These are phyloP conservation scores for Philaethria dido DNA, from an alignment of 2,888 invertebrate species.

Conservation along the genomic window DNA sequence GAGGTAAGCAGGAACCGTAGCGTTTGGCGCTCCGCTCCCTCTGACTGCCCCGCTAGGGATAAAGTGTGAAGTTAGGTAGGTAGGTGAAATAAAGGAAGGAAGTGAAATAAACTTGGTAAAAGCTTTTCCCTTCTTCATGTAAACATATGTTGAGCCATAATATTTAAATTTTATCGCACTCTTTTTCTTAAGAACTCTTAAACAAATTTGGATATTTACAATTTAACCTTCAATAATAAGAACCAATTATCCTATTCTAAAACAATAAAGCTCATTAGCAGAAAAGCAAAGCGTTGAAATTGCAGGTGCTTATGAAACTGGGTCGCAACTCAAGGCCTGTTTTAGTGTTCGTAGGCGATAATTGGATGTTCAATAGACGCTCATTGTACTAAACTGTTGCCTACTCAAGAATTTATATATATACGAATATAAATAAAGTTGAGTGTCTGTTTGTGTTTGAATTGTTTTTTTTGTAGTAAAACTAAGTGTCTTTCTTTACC, in stretches of 20 bases:
- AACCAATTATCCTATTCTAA: neutral
- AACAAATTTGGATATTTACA: neutral
- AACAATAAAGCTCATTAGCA: conserved; percentile 36
- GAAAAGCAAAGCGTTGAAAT: conserved; percentile 37
- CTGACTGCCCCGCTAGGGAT: no score
- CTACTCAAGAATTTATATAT: conserved; percentile 14
- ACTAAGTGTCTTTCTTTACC: no score
- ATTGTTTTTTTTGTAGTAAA: neutral
- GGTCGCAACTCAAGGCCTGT: conserved; percentile 47
- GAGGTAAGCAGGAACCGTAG: no score
- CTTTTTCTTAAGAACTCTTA: no score
- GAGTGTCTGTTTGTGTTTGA: neutral
- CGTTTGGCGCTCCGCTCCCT: no score
- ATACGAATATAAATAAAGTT: neutral
- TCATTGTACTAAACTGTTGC: conserved; percentile 60
- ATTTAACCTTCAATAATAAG: neutral
- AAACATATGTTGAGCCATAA: no score
- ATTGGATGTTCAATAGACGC: conserved; percentile 63
- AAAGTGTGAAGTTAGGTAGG: no score
- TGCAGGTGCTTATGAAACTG: conserved; percentile 45
- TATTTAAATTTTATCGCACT: no score
- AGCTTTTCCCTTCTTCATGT: no score
- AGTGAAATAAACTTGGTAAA: no score
- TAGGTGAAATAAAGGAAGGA: no score
- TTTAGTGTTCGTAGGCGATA: conserved; percentile 53